phyloP scores from a whole-genome alignment of 2,113 vertebrate species.

The Malurus melanocephalus region DNA sequence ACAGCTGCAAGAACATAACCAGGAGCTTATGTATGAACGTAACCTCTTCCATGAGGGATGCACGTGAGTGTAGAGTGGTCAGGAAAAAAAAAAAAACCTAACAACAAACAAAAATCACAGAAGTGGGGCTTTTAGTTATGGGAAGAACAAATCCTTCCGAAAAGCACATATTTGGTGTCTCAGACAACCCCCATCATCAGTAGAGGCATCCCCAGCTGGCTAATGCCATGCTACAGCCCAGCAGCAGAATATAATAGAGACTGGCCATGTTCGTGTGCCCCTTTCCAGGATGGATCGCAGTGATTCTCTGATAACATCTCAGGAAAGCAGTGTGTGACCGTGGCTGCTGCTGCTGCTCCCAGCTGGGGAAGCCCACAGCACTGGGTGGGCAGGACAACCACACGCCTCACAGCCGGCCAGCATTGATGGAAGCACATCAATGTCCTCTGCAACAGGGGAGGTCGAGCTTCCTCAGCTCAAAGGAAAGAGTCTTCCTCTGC shows the following conservation, averaged over 20 bases:
- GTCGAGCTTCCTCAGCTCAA: background rate
- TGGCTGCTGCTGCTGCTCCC: rapidly evolving
- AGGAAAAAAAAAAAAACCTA: background rate
- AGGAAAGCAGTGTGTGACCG: rapidly evolving
- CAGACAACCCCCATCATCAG: background rate
- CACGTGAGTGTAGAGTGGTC: rapidly evolving
- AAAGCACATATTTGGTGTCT: background rate
- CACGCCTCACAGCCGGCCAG: rapidly evolving
- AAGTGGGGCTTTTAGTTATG: background rate
- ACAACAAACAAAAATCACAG: background rate
- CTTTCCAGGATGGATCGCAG: background rate
- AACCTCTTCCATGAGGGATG: background rate
- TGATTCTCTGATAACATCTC: background rate
- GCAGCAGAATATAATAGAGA: background rate
- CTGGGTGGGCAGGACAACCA: rapidly evolving
- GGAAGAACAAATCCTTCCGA: background rate
- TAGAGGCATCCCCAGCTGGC: background rate
- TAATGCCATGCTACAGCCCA: background rate
- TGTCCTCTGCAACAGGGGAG: background rate
- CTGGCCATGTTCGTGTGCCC: rapidly evolving
- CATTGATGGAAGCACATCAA: background rate
- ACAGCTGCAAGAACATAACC: background rate
- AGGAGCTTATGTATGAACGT: background rate
- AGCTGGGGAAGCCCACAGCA: background rate
- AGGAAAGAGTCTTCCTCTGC: background rate